Conservation (phyloP, 2,888 invertebrate genomes). For the Acrobasis repandana region DNA sequence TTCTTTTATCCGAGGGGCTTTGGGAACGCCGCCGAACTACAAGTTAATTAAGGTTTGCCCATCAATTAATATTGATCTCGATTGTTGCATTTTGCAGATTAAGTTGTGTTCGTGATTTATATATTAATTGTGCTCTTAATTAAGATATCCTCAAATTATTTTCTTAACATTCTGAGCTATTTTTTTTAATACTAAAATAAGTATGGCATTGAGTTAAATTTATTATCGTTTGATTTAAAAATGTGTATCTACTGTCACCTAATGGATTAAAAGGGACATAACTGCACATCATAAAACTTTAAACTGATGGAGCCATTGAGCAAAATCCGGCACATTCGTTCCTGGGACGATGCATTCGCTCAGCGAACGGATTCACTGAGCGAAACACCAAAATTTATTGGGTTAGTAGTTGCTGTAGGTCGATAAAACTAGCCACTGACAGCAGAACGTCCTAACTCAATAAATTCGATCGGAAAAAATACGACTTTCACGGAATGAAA, state of each 20-base stretch:
- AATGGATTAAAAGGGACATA: not conserved
- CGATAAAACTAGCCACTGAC: conserved; percentile 74
- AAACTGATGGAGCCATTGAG: conserved; percentile 57
- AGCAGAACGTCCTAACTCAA: conserved; percentile 69
- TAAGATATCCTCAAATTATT: conserved; percentile 46
- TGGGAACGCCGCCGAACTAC: conserved; percentile 70
- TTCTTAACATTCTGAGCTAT: not conserved
- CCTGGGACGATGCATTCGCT: conserved; percentile 81
- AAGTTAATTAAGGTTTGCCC: conserved; percentile 82
- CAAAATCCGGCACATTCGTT: conserved; percentile 72
- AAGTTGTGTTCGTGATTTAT: conserved; percentile 68
- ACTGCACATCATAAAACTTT: conserved; percentile 45
- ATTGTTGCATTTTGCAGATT: conserved; percentile 74
- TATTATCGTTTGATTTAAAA: not conserved
- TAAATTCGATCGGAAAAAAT: conserved; percentile 61
- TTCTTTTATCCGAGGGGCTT: conserved; percentile 74
- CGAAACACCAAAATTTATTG: conserved; percentile 83
- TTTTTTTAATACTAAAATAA: no score
- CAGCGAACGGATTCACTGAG: conserved; percentile 78
- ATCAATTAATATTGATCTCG: conserved; percentile 81
- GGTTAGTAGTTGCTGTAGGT: conserved; percentile 83
- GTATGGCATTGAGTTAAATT: not conserved
- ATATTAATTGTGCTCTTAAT: conserved; percentile 59
- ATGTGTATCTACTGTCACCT: not conserved
- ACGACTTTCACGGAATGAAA: conserved; percentile 66